Conservation (phyloP, 2,888 invertebrate genomes). For the Creontiades dilutus region DNA sequence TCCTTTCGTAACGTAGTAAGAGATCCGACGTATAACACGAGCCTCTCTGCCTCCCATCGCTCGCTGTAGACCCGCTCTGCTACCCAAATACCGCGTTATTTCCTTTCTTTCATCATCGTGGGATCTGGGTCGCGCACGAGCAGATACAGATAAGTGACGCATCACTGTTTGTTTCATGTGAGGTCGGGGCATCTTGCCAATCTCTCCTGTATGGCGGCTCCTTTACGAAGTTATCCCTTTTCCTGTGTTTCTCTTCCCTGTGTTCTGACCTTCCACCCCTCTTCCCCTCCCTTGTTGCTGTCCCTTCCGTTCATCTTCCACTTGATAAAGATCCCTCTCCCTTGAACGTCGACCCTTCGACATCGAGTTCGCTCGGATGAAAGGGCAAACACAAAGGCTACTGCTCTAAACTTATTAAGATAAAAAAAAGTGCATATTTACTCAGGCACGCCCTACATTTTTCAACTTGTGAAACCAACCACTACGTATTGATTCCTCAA, state of each 20-base stretch:
- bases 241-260: not conserved
- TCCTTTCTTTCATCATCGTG: conserved; percentile 48
- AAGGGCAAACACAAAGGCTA: not conserved
- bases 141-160: conserved; percentile 55
- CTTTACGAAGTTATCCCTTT: conserved; percentile 38
- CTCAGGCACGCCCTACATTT: too few species aligned
- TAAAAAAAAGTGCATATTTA: not conserved
- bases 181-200: conserved; percentile 45
- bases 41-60: not conserved
- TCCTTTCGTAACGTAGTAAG: not conserved
- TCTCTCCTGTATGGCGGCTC: conserved; percentile 20
- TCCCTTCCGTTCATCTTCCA: not conserved
- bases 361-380: not conserved
- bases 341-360: conserved; percentile 16
- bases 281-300: not conserved
- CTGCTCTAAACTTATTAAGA: not conserved
- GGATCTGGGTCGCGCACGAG: conserved; percentile 60
- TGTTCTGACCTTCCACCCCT: not conserved
- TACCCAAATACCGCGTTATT: conserved; percentile 37
- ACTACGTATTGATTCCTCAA: too few species aligned
- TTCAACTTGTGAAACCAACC: too few species aligned
- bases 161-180: conserved; percentile 45
- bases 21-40: not conserved
- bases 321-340: conserved; percentile 16
- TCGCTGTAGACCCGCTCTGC: not conserved